Base-by-base conservation (phyloP, 1,140 invertebrate genomes). In the Meteorus sp. region DNA sequence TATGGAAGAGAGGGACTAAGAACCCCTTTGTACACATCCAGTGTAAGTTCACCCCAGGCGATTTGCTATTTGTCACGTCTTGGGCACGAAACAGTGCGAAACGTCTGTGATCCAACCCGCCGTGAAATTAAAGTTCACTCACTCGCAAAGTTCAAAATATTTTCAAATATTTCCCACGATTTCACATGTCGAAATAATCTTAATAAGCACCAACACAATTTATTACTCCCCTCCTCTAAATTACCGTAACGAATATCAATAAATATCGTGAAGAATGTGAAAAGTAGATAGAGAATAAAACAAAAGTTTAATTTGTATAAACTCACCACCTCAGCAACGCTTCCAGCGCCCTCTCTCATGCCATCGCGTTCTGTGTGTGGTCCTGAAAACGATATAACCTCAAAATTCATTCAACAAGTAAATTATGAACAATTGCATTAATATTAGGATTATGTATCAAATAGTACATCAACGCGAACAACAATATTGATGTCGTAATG, bases 261-360 rank as follows among this genome's bases (percentile, higher is more conserved):
- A n/a, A n/a, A n/a, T n/a, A n/a, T n/a, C n/a, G n/a, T n/a, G n/a
- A n/a, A n/a, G n/a, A n/a, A n/a, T n/a, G n/a, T n/a, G n/a, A n/a
- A n/a, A n/a, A n/a, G n/a, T n/a, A n/a, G 11, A 3, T 33, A 15
- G 11, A 20, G 19, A 56, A 59, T 3, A 47, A 33, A 55, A 54
- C 17, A 47, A 60, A 58, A 51, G 39, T 63, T 5, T 41, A 47
- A 57, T 22, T 27, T 29, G 13, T 22, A 68, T 47, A 15, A 33
- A 78, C 76, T 78, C 52, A 80, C 78, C 75, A 78, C 75, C 74
- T 80, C 78, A 75, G 75, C 74, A 76, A 77, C 68, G 75, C 78
- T 79, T 71, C 75, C 75, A 70, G 74, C 75, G 58, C 74, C 76
- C 66, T 79, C 78, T 77, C 75, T 79, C 78, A 80, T 77, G 73